These are phyloP conservation scores for Brachionichthys hirsutus DNA, from an alignment of 2,113 vertebrate genomes.

Conservation along the genomic window DNA sequence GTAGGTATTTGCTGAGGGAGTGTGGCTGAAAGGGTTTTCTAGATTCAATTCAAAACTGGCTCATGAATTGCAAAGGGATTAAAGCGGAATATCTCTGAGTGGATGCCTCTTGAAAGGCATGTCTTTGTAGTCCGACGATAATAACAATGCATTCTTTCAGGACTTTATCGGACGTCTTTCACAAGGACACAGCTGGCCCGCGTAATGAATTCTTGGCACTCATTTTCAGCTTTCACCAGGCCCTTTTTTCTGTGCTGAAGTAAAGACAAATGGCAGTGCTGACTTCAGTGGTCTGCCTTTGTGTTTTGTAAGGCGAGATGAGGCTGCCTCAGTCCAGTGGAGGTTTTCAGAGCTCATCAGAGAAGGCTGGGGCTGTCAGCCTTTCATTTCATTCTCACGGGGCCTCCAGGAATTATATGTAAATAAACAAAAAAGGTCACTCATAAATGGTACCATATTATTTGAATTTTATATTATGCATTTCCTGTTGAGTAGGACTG, in stretches of 20 bases:
- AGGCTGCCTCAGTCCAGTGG: background rate
- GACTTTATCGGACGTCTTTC: slow-evolving; percentile 35
- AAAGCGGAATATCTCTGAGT: slow-evolving; percentile 47
- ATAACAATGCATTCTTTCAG: slow-evolving; percentile 9
- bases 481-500: background rate
- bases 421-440: background rate
- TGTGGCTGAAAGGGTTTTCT: slow-evolving; percentile 40
- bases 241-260: background rate
- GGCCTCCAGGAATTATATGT: background rate
- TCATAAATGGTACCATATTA: background rate
- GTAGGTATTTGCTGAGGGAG: slow-evolving; percentile 55
- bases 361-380: slow-evolving; percentile 26
- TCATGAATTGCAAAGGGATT: slow-evolving; percentile 42
- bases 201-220: slow-evolving; percentile 14
- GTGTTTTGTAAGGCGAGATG: slow-evolving; percentile 9
- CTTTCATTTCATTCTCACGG: background rate
- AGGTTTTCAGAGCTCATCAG: slow-evolving; percentile 24
- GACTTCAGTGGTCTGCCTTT: slow-evolving; percentile 14
- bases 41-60: slow-evolving; percentile 34
- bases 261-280: background rate
- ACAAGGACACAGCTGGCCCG: background rate
- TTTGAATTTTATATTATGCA: background rate
- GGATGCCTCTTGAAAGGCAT: slow-evolving; percentile 41
- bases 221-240: slow-evolving; percentile 3
- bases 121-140: slow-evolving; percentile 35